Percentiles rank a stretch among this genome's conserved stretches.
Evolutionary conservation across 1,140 invertebrate species (phyloP).

Genomic region (Heliothis virescens): DNA sequence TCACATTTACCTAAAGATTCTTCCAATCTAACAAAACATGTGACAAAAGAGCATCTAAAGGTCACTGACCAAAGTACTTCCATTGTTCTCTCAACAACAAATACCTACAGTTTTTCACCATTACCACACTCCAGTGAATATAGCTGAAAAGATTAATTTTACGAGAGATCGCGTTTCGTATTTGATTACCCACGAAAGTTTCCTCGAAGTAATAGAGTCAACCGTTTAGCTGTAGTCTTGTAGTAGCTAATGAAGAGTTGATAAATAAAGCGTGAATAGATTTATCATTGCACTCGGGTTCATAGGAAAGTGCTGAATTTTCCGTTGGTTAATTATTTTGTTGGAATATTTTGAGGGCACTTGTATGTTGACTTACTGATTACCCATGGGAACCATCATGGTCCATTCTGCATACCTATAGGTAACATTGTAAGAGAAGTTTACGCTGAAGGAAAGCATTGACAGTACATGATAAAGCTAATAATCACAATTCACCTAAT

Average conservation of each 20-base stretch:
- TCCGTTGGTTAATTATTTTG: not conserved
- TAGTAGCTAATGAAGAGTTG: conserved; percentile 18
- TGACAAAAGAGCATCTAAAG: too few relatives aligned
- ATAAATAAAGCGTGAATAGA: conserved; percentile 24
- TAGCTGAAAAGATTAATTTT: conserved; percentile 20
- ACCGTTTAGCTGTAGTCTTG: not conserved
- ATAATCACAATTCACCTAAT: too few relatives aligned
- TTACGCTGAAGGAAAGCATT: too few relatives aligned
- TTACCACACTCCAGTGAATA: not conserved
- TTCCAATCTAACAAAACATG: not conserved
- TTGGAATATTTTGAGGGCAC: not conserved
- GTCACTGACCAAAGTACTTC: not conserved
- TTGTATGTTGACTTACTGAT: not conserved
- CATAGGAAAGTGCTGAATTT: not conserved
- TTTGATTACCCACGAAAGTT: conserved; percentile 24
- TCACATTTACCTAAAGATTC: not conserved
- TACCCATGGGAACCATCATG: too few relatives aligned
- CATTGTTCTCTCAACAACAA: not conserved
- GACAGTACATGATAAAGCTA: too few relatives aligned
- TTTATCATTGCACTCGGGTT: conserved; percentile 20
- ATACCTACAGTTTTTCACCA: not conserved
- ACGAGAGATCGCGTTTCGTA: not conserved
- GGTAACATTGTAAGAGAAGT: too few relatives aligned
- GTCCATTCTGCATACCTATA: too few relatives aligned
- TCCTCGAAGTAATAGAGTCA: not conserved